Base-by-base conservation (phyloP, 2,113 vertebrate genomes). In the Nematolebias whitei region DNA sequence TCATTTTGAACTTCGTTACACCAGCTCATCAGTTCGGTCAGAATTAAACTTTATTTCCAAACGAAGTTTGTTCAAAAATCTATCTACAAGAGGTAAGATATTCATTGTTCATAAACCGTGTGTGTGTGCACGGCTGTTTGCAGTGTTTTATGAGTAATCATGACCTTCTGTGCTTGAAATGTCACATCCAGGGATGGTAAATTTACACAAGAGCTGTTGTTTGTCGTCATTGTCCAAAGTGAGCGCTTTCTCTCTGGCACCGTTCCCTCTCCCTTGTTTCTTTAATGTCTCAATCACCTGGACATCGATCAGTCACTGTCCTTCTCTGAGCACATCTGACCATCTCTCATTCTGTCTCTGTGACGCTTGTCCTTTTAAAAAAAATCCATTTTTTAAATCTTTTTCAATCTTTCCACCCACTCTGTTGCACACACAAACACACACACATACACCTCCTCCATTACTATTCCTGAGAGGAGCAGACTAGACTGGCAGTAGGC, bases 401-500 rank as follows among this genome's bases (percentile, higher is more conserved):
- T 55, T 65, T 63, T 80, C 23, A 20, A 63, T 68, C 53, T 57
- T 54, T 43, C 55, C 75, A 52, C 78, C 35, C 73, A 74, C 39
- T 35, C 60, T 39, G 39, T 51, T 76, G 43, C 45, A 55, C 69
- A 53, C 59, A 67, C 11, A 76, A 4, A 63, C 11, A n/a, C 71
- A 9, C 23, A 57, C 58, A 48, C 67, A 63, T 76, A n/a, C 74
- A 50, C 69, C 73, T 80, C 66, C 80, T 80, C 79, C 61, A 87
- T 88, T 89, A 76, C 78, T 90, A 88, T 89, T 89, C 87, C 85
- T 79, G 71, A 64, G 85, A 85, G 87, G 76, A 80, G 67, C 67
- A 83, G 86, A 80, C 82, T 76, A 70, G 89, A 88, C 83, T 87
- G 85, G 81, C 78, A 66, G 73, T 68, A 74, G 70, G 57, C n/a